Base-by-base conservation (phyloP, 1,140 invertebrate genomes). In the Prorops nasuta region DNA sequence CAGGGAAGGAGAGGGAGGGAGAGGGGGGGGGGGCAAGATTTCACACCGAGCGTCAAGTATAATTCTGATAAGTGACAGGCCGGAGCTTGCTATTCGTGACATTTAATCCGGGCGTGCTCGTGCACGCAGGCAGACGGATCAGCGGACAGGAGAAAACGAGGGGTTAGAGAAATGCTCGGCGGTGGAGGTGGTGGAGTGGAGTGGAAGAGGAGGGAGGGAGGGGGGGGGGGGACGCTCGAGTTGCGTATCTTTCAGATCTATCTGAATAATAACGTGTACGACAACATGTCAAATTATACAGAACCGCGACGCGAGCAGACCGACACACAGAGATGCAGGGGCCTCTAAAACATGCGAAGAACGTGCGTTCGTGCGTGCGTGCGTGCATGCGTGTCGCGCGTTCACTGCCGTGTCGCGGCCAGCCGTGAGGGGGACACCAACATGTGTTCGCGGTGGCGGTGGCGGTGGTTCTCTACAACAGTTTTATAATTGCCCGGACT, bases 251-350 rank as follows among this genome's bases (percentile, higher is more conserved):
- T 54, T 52, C 51, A 71, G 67, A 76, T 76, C 74, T 72, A 75
- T 77, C 72, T 72, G 74, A 76, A 76, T 77, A 77, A 77, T 77
- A 76, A 77, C 72, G 72, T 76, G 74, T 77, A 76, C 64, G 71
- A 77, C 75, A 76, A 77, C 72, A 74, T 76, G 75, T 76, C 75
- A 76, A 77, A 77, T 77, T 77, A 76, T 76, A 74, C 74, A 66
- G 60, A 73, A 67, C 58, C 65, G 66, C 66, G 66, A 75, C 51
- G 51, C 60, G 56, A 53, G 52, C 63, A 56, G 49, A 45, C 43
- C 52, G 51, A 56, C 64, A 64, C 60, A 56, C 58, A 46, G 15
- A 17, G 17, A 14, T 46, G 36, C 32, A 46, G 9, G 45, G 46
- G 45, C 52, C 42, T n/a, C n/a, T n/a, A 52, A 38, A 52, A 42